These are phyloP conservation scores for Patella vulgata DNA, from an alignment of 1,140 invertebrate species.

Conservation along the genomic window DNA sequence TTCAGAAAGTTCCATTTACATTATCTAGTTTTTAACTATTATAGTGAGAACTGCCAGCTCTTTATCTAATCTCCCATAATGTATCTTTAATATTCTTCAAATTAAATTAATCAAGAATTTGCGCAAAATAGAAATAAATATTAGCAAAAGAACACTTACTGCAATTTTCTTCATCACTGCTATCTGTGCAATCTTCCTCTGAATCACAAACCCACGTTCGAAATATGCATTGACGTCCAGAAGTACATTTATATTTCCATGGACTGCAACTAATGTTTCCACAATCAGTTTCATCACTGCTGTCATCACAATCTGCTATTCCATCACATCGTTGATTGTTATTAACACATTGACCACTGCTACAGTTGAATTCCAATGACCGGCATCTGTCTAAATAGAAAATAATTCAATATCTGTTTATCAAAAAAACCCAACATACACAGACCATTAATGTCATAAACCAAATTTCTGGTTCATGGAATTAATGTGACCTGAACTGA, in stretches of 20 bases:
- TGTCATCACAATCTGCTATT: constrained; percentile 33
- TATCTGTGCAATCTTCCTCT: constrained; percentile 51
- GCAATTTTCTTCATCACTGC: constrained; percentile 63
- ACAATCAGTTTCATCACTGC: constrained; percentile 27
- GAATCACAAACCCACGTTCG: constrained; percentile 46
- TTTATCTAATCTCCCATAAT: too few relatives aligned
- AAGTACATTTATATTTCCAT: constrained; percentile 31
- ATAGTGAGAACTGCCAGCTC: too few relatives aligned
- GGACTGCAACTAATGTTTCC: constrained; percentile 1
- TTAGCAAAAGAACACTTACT: constrained; percentile 11
- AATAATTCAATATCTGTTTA: too few relatives aligned
- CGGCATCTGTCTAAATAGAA: neutral
- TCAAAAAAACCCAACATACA: too few relatives aligned
- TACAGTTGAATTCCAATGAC: constrained; percentile 33
- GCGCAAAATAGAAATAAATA: too few relatives aligned
- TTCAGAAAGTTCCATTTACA: too few relatives aligned
- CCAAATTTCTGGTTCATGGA: too few relatives aligned
- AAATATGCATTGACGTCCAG: constrained; percentile 40
- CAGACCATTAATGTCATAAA: too few relatives aligned
- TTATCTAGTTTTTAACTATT: too few relatives aligned
- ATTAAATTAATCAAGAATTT: too few relatives aligned
- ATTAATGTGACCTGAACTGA: too few relatives aligned
- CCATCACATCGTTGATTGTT: constrained; percentile 29
- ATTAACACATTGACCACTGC: constrained; percentile 28
- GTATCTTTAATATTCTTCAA: too few relatives aligned